Evolutionary conservation across 2,113 vertebrate genomes (phyloP).

Genomic region (Hepsetus odoe): DNA sequence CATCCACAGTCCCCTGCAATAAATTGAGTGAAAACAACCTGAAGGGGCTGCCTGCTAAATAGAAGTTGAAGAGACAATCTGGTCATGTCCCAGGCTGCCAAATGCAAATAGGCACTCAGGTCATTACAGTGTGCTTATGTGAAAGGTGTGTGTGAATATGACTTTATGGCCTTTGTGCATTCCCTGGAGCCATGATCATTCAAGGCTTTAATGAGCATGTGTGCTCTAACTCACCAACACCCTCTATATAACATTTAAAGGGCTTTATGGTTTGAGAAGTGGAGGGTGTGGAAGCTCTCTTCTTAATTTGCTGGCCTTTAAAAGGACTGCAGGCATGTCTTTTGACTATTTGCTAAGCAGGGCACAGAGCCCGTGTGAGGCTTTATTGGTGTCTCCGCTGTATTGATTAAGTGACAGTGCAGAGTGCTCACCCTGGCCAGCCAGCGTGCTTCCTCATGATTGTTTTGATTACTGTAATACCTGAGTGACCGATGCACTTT

Average conservation of each 20-base stretch:
- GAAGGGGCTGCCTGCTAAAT: constrained; percentile 48
- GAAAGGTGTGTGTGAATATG: constrained; percentile 5
- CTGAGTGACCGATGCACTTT: constrained; percentile 43
- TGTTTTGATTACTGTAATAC: constrained; percentile 48
- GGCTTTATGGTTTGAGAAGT: constrained; percentile 39
- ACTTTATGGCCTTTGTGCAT: not conserved
- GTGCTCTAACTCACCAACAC: constrained; percentile 9
- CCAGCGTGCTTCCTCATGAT: constrained; percentile 30
- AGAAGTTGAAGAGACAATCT: constrained; percentile 48
- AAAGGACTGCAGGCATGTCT: constrained; percentile 37
- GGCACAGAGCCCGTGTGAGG: constrained; percentile 19
- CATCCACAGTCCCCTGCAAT: constrained; percentile 32
- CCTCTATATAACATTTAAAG: constrained; percentile 31
- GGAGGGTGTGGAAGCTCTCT: constrained; percentile 30
- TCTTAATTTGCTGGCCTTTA: constrained; percentile 55
- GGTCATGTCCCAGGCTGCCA: constrained; percentile 44
- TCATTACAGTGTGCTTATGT: not conserved
- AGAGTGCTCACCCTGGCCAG: constrained; percentile 28
- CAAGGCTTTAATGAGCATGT: constrained; percentile 44
- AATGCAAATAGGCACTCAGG: constrained; percentile 45
- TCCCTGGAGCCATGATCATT: constrained; percentile 16
- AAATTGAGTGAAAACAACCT: constrained; percentile 53
- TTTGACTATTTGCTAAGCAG: constrained; percentile 38
- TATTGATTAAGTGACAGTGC: constrained; percentile 51
- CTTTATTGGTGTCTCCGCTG: constrained; percentile 46